Percentiles rank a stretch among this genome's conserved stretches.
Conservation (phyloP, 2,113 vertebrate genomes). For the Datnioides undecimradiatus region DNA sequence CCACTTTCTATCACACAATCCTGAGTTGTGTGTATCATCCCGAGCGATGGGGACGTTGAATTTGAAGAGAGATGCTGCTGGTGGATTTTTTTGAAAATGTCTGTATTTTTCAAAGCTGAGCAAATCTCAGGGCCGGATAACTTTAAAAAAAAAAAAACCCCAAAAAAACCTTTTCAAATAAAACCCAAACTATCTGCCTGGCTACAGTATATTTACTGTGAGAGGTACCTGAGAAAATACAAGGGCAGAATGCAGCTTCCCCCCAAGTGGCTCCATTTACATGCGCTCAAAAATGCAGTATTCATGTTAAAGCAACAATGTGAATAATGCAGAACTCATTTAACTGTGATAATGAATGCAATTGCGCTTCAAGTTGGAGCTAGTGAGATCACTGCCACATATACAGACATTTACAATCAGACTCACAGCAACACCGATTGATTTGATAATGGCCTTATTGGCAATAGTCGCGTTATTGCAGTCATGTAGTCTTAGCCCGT, state of each 20-base stretch:
- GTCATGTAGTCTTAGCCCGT: constrained; percentile 14
- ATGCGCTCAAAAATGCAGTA: constrained; percentile 6
- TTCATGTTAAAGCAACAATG: constrained; percentile 36
- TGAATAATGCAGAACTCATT: constrained; percentile 33
- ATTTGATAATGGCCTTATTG: constrained; percentile 20
- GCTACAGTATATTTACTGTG: constrained; percentile 2
- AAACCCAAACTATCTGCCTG: constrained; percentile 1
- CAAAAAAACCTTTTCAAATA: constrained; percentile 20
- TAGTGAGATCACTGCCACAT: neutral
- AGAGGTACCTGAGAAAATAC: constrained; percentile 21
- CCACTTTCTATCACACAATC: neutral
- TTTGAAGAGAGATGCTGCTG: constrained; percentile 25
- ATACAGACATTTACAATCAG: neutral
- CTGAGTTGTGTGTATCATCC: constrained; percentile 14
- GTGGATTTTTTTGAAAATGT: constrained; percentile 2
- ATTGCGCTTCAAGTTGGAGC: no score
- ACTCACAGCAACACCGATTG: neutral
- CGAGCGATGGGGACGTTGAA: constrained; percentile 7
- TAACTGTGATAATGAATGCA: neutral
- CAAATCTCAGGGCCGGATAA: neutral
- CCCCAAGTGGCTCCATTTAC: constrained; percentile 1
- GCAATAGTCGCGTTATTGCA: constrained; percentile 25
- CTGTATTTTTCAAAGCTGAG: neutral
- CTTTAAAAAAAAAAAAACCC: no score
- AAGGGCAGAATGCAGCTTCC: neutral